These are phyloP conservation scores for Julus scandinavius DNA, from an alignment of 2,888 invertebrate species.

Conservation along the genomic window DNA sequence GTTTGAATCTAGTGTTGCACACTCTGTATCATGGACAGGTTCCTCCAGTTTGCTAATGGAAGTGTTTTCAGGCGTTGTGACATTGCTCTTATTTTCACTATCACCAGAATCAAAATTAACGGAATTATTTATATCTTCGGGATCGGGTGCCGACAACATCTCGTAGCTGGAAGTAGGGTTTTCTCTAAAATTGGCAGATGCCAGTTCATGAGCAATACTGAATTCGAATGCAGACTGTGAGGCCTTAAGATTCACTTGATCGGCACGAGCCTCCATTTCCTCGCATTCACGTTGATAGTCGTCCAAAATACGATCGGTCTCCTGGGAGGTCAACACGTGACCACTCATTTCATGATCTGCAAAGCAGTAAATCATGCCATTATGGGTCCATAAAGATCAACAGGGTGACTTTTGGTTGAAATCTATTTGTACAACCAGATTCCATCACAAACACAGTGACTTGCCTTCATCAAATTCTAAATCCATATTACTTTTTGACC, in stretches of 20 bases:
- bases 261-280: slow-evolving; percentile 40
- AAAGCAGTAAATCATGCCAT: background rate
- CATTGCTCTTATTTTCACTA: background rate
- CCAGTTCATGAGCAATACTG: slow-evolving; percentile 17
- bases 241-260: background rate
- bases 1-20: background rate
- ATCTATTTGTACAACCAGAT: background rate
- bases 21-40: background rate
- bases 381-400: background rate
- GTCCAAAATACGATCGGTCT: slow-evolving; percentile 53
- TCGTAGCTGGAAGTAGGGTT: background rate
- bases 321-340: slow-evolving; percentile 53
- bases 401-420: background rate
- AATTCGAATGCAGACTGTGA: background rate
- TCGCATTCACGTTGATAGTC: slow-evolving; percentile 55
- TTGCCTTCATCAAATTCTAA: slow-evolving; percentile 64
- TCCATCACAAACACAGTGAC: background rate
- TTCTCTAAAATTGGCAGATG: slow-evolving; percentile 4
- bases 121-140: background rate
- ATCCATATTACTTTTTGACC: slow-evolving; percentile 64
- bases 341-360: slow-evolving; percentile 49
- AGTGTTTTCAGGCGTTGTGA: background rate
- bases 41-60: background rate
- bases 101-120: background rate
- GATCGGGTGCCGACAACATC: background rate